Evolutionary conservation across 2,113 vertebrate species (phyloP), one percentile per base, ranked within the genome.

Genomic region (Danio rerio): DNA sequence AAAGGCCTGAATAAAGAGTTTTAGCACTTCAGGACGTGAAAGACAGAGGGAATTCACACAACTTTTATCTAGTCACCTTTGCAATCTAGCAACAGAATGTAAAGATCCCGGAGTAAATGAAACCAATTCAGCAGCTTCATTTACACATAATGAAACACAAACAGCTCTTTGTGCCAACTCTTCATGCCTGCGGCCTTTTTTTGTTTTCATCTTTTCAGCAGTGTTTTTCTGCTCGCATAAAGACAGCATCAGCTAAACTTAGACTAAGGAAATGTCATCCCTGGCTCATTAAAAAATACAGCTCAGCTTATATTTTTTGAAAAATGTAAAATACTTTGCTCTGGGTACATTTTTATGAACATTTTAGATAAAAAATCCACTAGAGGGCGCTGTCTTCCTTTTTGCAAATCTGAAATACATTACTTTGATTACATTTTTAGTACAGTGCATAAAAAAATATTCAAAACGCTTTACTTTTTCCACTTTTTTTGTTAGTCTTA

Each of bases 1-100:
- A 18, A 74, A 16, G 40, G 50, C 2, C 20, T 31, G 50, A 72
- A 2, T 5, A 9, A 6, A 10, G 49, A 40, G 49, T 16, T 72
- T 16, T 72, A 72, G 70, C 40, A 40, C 40, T 20, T 47, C 13
- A 72, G 55, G 21, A 72, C 50, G 20, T 72, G 70, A 40, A 49
- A 53, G 49, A 72, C 21, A 21, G 68, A 50, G 68, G 21, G 6
- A 71, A 13, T 68, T 68, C 43, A 68, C 9, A 18, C 16, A 49
- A 69, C 45, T 69, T 20, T 12, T 18, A 49, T 69, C 65, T 43
- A 47, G 47, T 6, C 16, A 20, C 9, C 43, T 69, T 10, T 69
- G 43, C 65, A 20, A 69, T 11, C 42, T 6, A 68, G 18, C 65
- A 11, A 68, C 42, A 68, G 43, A 20, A 7, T 20, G 2, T 69